A percentile compares a stretch with the other conserved stretches of the same genome.
Evolutionary conservation across 2,797 vertebrate genomes (phyloP).

Genomic region (Alectoris magna): DNA sequence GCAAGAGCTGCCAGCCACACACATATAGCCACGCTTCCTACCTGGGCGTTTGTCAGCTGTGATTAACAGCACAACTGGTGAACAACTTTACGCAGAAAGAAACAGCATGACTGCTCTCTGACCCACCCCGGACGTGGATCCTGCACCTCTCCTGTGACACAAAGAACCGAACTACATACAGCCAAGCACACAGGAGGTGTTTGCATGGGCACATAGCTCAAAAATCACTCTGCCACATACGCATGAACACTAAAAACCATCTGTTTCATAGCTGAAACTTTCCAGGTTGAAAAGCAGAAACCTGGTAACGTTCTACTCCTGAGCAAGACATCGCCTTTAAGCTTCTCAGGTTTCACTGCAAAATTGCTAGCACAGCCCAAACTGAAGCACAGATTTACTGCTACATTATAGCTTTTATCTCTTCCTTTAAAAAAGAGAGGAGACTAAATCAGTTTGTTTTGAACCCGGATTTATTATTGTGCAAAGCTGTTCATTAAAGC

Average conservation of each 20-base stretch:
- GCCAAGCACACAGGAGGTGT: too few species aligned
- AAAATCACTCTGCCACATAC: background rate
- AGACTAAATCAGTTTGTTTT: background rate
- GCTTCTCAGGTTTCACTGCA: background rate
- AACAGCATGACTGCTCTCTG: background rate
- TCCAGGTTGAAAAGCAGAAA: background rate
- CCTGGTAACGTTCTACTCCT: background rate
- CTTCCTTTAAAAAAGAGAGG: background rate
- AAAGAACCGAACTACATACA: background rate
- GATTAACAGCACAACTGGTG: background rate
- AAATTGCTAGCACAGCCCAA: background rate
- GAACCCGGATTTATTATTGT: constrained; percentile 14
- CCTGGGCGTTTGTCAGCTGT: too few species aligned
- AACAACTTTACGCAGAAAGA: background rate
- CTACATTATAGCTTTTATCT: accelerated
- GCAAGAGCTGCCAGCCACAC: accelerated
- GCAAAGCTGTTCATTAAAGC: background rate
- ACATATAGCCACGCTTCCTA: background rate
- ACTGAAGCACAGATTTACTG: accelerated
- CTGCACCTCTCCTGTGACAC: background rate
- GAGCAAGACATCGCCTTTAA: background rate
- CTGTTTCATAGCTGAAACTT: background rate
- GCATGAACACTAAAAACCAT: background rate
- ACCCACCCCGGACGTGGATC: background rate
- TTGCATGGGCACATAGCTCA: background rate